Evolutionary conservation across 2,888 invertebrate genomes (phyloP).

Genomic region (Osedax frankpressi): DNA sequence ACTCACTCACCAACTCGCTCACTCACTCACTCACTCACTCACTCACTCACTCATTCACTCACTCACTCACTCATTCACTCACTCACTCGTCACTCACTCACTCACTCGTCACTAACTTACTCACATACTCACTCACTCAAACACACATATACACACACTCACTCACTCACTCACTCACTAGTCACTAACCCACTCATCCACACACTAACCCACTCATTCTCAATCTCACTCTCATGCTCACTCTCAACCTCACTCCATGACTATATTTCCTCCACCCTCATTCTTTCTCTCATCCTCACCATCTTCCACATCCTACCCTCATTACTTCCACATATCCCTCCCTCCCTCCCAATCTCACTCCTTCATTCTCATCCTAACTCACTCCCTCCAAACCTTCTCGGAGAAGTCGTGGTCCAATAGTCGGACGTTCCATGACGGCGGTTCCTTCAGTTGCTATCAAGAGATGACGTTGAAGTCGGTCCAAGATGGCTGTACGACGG

Average conservation of each 20-base stretch:
- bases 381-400: neutral
- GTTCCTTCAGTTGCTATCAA: neutral
- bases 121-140: neutral
- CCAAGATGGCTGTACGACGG: slow-evolving; percentile 18
- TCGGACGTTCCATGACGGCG: neutral
- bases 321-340: no score
- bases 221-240: no score
- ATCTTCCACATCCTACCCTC: no score
- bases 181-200: no score
- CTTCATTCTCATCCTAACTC: neutral
- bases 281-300: no score
- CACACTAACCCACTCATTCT: no score
- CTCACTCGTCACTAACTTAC: no score
- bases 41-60: neutral
- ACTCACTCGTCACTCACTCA: neutral
- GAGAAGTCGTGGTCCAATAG: neutral
- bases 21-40: no score
- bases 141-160: neutral
- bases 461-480: slow-evolving; percentile 12
- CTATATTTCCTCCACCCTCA: no score
- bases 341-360: neutral
- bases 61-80: neutral
- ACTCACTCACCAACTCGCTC: no score
- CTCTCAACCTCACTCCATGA: no score
- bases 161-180: neutral